Conservation (phyloP, 2,888 invertebrate genomes). For the Rhimphoctona megacephalus region DNA sequence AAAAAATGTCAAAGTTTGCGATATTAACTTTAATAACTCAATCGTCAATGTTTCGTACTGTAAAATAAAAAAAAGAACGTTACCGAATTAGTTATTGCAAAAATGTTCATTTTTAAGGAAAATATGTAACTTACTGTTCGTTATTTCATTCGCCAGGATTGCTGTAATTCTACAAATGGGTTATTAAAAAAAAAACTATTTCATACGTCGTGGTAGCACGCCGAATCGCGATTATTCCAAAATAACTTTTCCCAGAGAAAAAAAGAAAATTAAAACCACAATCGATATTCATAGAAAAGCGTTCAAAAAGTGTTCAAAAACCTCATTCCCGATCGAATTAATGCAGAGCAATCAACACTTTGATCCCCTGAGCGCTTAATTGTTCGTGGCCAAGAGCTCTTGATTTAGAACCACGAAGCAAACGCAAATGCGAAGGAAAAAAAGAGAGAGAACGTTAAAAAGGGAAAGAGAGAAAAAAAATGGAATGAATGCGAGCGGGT, state of each 20-base stretch:
- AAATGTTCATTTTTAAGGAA: too few relatives aligned
- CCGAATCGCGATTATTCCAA: too few relatives aligned
- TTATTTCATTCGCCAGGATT: too few relatives aligned
- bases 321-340: slow-evolving; percentile 46
- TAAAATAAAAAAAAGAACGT: not conserved
- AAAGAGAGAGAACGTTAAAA: not conserved
- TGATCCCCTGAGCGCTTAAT: slow-evolving; percentile 54
- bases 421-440: slow-evolving; percentile 26
- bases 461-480: not conserved
- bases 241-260: not conserved
- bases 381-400: slow-evolving; percentile 65
- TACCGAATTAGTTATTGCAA: not conserved
- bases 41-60: too few relatives aligned
- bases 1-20: too few relatives aligned
- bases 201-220: too few relatives aligned
- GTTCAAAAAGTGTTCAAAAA: slow-evolving; percentile 6
- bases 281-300: slow-evolving; percentile 7
- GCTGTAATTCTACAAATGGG: too few relatives aligned
- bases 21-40: too few relatives aligned
- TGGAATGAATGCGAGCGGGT: slow-evolving; percentile 21
- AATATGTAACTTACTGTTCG: too few relatives aligned
- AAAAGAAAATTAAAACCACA: slow-evolving; percentile 15
- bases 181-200: too few relatives aligned
- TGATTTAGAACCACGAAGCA: slow-evolving; percentile 54
- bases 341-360: slow-evolving; percentile 63